Percentiles rank a stretch among this genome's conserved stretches.
Evolutionary conservation across 1,140 invertebrate genomes (phyloP).

Genomic region (Chironomus striatipennis): DNA sequence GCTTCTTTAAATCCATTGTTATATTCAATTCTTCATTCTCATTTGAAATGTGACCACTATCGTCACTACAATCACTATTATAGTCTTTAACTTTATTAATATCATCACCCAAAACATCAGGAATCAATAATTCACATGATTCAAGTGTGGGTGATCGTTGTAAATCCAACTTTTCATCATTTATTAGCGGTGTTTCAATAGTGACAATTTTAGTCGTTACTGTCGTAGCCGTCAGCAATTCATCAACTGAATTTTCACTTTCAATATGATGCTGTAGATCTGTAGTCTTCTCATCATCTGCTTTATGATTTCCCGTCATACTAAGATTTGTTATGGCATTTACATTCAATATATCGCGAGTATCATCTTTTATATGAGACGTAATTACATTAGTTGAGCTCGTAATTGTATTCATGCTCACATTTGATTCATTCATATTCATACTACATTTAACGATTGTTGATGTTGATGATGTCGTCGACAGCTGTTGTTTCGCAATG

Average conservation of each 20-base stretch:
- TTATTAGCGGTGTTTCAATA: not conserved
- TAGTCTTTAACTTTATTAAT: slow-evolving; percentile 32
- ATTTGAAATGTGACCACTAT: slow-evolving; percentile 68
- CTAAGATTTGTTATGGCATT: not conserved
- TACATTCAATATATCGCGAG: not conserved
- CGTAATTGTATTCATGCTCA: not conserved
- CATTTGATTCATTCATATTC: not conserved
- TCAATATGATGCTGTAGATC: not conserved
- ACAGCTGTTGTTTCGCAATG: not conserved
- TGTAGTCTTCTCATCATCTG: not conserved
- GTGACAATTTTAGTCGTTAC: slow-evolving; percentile 19
- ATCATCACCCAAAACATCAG: slow-evolving; percentile 13
- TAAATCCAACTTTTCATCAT: not conserved
- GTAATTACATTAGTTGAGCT: not conserved
- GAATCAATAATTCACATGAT: not conserved
- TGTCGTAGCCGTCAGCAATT: not conserved
- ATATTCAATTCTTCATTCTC: slow-evolving; percentile 44
- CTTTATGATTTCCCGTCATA: not conserved
- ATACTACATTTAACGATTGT: not conserved
- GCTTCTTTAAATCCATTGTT: slow-evolving; percentile 25
- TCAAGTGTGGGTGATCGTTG: not conserved
- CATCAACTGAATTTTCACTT: slow-evolving; percentile 2
- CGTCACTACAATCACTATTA: slow-evolving; percentile 52
- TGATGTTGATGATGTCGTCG: not conserved
- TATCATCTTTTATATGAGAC: not conserved